These are phyloP conservation scores for Spermophilus dauricus DNA, from an alignment of 2,113 vertebrate genomes.

Conservation along the genomic window DNA sequence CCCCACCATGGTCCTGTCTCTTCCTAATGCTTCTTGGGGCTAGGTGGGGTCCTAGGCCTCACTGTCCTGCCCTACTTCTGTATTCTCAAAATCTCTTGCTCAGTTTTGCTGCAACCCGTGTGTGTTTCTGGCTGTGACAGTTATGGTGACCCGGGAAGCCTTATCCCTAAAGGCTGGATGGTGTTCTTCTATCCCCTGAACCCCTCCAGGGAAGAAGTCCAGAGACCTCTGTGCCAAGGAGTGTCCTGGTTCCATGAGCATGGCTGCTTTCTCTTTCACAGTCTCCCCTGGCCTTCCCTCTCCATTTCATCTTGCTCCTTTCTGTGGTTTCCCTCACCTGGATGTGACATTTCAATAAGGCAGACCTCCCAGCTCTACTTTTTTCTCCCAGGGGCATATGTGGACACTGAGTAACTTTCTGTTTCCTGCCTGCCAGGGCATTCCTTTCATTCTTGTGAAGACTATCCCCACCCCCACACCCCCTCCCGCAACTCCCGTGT, in stretches of 20 bases:
- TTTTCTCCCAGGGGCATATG: not conserved
- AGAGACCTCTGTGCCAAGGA: not conserved
- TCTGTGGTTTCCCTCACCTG: not conserved
- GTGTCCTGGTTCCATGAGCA: not conserved
- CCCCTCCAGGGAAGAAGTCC: not conserved
- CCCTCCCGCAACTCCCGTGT: not conserved
- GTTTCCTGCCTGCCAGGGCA: not conserved
- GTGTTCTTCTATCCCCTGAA: not conserved
- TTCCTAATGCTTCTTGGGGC: not conserved
- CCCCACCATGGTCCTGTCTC: not conserved
- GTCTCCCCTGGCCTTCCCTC: not conserved
- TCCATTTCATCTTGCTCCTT: not conserved
- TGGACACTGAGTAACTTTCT: not conserved
- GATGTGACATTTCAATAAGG: not conserved
- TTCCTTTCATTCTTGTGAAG: not conserved
- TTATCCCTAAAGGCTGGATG: not conserved
- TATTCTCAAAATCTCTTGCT: not conserved
- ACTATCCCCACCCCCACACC: not conserved
- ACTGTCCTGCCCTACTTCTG: not conserved
- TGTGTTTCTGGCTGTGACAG: not conserved
- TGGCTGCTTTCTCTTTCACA: not conserved
- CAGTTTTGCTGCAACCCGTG: not conserved
- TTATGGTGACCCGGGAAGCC: not conserved
- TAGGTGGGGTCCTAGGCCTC: not conserved
- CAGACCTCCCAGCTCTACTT: not conserved